Evolutionary conservation across 2,797 vertebrate genomes (phyloP), one percentile per base, ranked within the genome.

Genomic region (Oreochromis mossambicus): DNA sequence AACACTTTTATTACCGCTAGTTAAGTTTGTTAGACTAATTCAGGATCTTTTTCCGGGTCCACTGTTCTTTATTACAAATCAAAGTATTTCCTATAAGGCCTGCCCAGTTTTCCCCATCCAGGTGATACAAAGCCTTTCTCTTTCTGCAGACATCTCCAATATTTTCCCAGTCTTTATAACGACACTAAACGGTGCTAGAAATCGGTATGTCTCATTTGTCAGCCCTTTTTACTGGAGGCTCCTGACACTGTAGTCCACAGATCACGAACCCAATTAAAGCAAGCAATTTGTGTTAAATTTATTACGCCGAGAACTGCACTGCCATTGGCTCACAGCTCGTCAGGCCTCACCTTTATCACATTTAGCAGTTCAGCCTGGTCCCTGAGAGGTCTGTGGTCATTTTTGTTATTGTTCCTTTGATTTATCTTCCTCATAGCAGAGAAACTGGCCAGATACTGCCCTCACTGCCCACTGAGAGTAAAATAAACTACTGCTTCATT

Each of bases 191-290:
- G 56, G 91, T 73, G 87, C 90, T 88, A 83, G 90, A 91, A 93
- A 93, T 90, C 87, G 70, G 84, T 73, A 83, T 50, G 89, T 93
- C 88, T 90, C 94, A 93, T 96, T 95, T 91, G 93, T 95, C 93
- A 94, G 90, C 48, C 75, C 87, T 83, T 93, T 95, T 95, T 93
- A 95, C 94, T 94, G 92, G 93, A 88, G 86, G 89, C 93, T 91
- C 81, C 83, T 86, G 92, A 95, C 94, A 89, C 94, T 86, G 86
- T 63, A 89, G 93, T 94, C 95, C 92, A 90, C 91, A 94, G 96
- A 95, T 95, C 95, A 91, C 46, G 95, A 95, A 96, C 95, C 94
- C 95, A 96, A 96, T 96, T 96, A 96, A 96, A 95, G 89, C 86
- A 80, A 88, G 95, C 90, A 93, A 96, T 96, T 96, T 96, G 93